Base-by-base conservation (phyloP, 2,888 invertebrate genomes). In the Polydrusus cervinus region DNA sequence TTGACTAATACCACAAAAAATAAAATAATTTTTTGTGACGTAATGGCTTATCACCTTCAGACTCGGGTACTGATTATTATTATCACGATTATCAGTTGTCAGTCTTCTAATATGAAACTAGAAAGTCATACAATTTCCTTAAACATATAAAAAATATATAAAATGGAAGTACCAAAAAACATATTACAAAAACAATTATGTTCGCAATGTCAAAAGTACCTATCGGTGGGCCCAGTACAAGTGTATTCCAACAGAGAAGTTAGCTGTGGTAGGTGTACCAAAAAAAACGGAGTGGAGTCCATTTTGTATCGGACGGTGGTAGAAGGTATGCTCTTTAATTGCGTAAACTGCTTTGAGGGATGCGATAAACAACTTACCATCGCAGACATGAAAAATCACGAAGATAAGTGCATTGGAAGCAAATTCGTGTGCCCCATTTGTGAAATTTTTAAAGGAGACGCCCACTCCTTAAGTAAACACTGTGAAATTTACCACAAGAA, bases 341-440 rank as follows among this genome's bases (percentile, higher is more conserved):
- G 61, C 13, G 1, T 43, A 18, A 61, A 61, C 30, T n/a, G 43
- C 10, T 57, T 25, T 2, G 68, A 68, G 7, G 68, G 68, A 20
- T 68, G 68, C 25, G 8, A 18, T 1, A 57, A 51, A 20, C 13
- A 20, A 16, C 20, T 13, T 18, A 13, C 68, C 0, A 16, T 57
- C 3, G 6, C 16, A 13, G 55, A 30, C 1, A 68, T 68, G 68
- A 9, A n/a, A 57, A 1, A 18, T 2, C 68, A 68, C n/a, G 68
- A 68, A 68, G n/a, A 55, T 9, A 7, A n/a, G 0, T 68, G 68
- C 14, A 10, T 0, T 11, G 53, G 13, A 43, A 45, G 13, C 9
- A 11, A 45, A 7, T 68, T 57, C 9, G 14, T n/a, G 1, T 68
- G 68, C 13, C 40, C 38, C 8, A 18, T 68, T 1, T 68, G 68